Percentiles rank a stretch among this genome's conserved stretches.
phyloP scores from a whole-genome alignment of 2,113 vertebrate genomes.

The Colossoma macropomum region DNA sequence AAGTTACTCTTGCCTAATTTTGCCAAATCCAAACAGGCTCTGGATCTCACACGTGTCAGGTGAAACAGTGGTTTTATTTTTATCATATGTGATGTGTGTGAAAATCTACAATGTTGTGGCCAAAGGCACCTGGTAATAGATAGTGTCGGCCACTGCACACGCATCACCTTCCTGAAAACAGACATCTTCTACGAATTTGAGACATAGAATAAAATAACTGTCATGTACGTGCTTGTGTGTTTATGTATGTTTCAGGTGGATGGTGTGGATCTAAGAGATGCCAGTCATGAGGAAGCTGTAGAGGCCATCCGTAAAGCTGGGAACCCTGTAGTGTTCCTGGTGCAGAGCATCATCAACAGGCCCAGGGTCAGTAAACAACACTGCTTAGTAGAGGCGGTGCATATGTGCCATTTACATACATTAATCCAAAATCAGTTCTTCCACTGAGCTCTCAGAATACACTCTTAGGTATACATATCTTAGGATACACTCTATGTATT shows the following conservation, averaged over 20 bases:
- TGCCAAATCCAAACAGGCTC: too few species aligned
- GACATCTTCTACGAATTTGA: neutral
- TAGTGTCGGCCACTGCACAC: too few species aligned
- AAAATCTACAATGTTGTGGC: too few species aligned
- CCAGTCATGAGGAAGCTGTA: conserved; percentile 97
- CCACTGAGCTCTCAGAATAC: too few species aligned
- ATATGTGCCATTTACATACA: neutral
- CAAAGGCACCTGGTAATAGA: too few species aligned
- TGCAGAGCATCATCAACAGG: conserved; percentile 93
- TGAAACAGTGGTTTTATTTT: too few species aligned
- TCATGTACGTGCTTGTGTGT: neutral
- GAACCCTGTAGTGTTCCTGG: conserved; percentile 93
- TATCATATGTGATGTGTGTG: too few species aligned
- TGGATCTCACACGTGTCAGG: too few species aligned
- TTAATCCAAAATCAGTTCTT: neutral
- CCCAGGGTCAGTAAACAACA: conserved; percentile 83
- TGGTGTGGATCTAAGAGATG: conserved; percentile 93
- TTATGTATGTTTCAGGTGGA: conserved; percentile 85
- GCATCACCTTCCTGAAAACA: neutral
- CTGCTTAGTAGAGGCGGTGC: neutral
- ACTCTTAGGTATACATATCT: too few species aligned
- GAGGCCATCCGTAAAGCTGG: conserved; percentile 97
- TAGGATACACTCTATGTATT: too few species aligned
- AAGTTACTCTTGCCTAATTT: too few species aligned
- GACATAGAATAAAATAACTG: neutral